Base-by-base conservation (phyloP, 2,113 vertebrate species). In the Gallinago paraguaiae region DNA sequence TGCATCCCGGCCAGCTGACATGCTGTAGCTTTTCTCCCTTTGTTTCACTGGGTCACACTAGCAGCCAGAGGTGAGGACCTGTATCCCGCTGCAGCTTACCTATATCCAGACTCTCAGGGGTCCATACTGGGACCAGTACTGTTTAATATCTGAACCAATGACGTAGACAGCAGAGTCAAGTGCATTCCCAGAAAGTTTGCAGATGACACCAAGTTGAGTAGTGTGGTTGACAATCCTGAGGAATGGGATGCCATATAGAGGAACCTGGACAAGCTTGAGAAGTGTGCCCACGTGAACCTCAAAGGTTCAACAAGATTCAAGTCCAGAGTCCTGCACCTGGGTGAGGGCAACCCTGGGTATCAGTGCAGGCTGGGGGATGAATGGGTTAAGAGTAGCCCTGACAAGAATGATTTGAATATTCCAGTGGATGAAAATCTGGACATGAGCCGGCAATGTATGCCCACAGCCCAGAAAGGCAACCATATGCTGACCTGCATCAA, bases 21-120 rank as follows among this genome's bases (percentile, higher is more conserved):
- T 46, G 22, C 22, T 2, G 0, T n/a, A 45, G 39, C 37, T 61
- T 75, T 64, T 19, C 20, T 82, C 20, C 5, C 11, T 1, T 0
- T 15, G 20, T 81, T 93, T 76, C 45, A 43, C 43, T 1, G 1
- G n/a, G 23, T 17, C 0, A 3, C 11, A 8, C 3, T n/a, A 41
- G 17, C 37, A 85, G 37, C 7, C 31, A 64, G 14, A 0, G 0
- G 3, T 65, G 51, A 2, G 10, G 30, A 80, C 27, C 3, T 63
- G 16, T 30, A 23, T 60, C 54, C n/a, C 1, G 1, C 6, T 67
- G 59, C 17, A 71, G 11, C 19, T 18, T 64, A n/a, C 16, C 8
- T 72, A 7, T 24, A 51, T 22, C 30, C 25, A 28, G 28, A 39
- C 16, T 11, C 28, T 63, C 20, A 33, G 24, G 25, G 31, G 18